Evolutionary conservation across 2,797 vertebrate genomes (phyloP).

Genomic region (Neosilurus mollespiculum): DNA sequence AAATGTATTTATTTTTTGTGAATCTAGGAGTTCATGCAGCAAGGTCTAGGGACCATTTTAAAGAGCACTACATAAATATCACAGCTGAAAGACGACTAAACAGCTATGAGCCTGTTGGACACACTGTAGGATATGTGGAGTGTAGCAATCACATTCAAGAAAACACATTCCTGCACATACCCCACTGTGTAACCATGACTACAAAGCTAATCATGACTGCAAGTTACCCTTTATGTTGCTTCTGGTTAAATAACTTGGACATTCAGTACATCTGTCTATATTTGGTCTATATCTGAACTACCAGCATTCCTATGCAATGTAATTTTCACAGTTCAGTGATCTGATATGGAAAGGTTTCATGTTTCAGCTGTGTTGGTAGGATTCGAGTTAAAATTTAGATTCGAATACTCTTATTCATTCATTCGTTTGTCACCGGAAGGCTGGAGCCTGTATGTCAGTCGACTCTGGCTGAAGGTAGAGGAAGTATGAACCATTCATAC

Average conservation of each 20-base stretch:
- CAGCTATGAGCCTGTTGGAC: neutral
- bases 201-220: slow-evolving; percentile 1
- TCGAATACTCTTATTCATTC: neutral
- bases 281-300: neutral
- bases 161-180: slow-evolving; percentile 25
- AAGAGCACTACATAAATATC: neutral
- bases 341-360: neutral
- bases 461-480: too few species aligned
- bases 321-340: slow-evolving; percentile 5
- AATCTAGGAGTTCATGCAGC: neutral
- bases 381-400: neutral
- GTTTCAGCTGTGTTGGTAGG: neutral
- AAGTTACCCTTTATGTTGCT: slow-evolving; percentile 15
- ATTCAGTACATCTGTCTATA: neutral
- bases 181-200: slow-evolving; percentile 7
- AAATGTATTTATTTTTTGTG: neutral
- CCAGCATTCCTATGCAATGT: neutral
- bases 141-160: slow-evolving; percentile 6
- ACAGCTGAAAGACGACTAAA: slow-evolving; percentile 1
- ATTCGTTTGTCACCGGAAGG: too few species aligned
- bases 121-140: neutral
- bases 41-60: too few species aligned
- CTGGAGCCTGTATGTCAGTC: too few species aligned
- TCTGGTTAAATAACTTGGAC: neutral
- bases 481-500: too few species aligned